phyloP scores from a whole-genome alignment of 2,888 invertebrate species.

The Dastarcus helophoroides region DNA sequence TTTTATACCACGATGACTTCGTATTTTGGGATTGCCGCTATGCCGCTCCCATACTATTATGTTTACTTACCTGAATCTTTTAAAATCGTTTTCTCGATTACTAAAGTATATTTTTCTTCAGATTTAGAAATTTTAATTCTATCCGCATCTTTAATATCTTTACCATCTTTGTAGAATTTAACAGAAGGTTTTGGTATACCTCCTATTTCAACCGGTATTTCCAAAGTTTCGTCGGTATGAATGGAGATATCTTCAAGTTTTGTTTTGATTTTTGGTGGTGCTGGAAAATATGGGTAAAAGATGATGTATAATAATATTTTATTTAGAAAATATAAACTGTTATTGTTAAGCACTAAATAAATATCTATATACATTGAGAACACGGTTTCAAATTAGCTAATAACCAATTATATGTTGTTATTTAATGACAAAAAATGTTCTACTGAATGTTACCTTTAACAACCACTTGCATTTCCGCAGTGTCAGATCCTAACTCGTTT shows the following conservation, averaged over 20 bases:
- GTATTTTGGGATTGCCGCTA: too few species aligned
- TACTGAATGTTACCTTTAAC: constrained; percentile 62
- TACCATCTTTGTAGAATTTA: constrained; percentile 81
- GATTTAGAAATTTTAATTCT: constrained; percentile 62
- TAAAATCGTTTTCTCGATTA: constrained; percentile 58
- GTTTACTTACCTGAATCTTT: constrained; percentile 58
- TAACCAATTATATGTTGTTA: too few species aligned
- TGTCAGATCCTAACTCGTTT: constrained; percentile 75
- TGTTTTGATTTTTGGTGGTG: constrained; percentile 74
- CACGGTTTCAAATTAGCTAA: too few species aligned
- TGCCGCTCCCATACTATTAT: too few species aligned
- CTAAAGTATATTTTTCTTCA: constrained; percentile 55
- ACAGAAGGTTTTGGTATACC: constrained; percentile 73
- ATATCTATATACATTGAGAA: too few species aligned
- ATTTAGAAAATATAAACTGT: too few species aligned
- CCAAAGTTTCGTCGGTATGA: constrained; percentile 58
- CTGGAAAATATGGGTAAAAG: constrained; percentile 36
- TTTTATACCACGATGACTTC: too few species aligned
- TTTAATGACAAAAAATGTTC: too few species aligned
- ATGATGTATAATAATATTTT: too few species aligned
- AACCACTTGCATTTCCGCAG: constrained; percentile 58
- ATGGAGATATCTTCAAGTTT: constrained; percentile 68
- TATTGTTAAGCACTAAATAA: too few species aligned
- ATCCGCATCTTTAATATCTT: constrained; percentile 59
- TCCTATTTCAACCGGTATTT: constrained; percentile 72